These are phyloP conservation scores for Heliangelus exortis DNA, from an alignment of 2,797 vertebrate genomes.

Conservation along the genomic window DNA sequence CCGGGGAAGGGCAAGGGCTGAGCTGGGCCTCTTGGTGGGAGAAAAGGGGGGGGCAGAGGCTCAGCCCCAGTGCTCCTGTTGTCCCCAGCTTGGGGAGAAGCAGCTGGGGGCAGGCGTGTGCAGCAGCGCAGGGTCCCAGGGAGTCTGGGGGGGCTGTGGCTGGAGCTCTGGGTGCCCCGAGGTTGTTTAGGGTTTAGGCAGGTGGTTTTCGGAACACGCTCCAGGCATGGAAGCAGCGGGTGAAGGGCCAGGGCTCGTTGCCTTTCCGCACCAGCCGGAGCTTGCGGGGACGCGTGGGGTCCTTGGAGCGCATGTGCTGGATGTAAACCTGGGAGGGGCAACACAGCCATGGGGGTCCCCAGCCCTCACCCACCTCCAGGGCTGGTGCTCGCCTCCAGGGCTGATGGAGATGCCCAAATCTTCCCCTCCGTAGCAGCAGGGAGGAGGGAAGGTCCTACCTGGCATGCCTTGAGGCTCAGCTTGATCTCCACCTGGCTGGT, in stretches of 20 bases:
- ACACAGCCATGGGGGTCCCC: fast-evolving
- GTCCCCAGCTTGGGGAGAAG: neutral
- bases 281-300: slow-evolving; percentile 84
- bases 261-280: slow-evolving; percentile 96
- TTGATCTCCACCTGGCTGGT: slow-evolving; percentile 99
- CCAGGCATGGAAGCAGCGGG: slow-evolving; percentile 97
- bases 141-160: neutral
- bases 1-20: neutral
- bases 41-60: neutral
- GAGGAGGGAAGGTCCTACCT: slow-evolving; percentile 79
- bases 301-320: slow-evolving; percentile 96
- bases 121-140: neutral
- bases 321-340: slow-evolving; percentile 90
- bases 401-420: neutral
- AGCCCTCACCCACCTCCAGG: fast-evolving
- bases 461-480: slow-evolving; percentile 95
- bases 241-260: slow-evolving; percentile 94
- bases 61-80: neutral
- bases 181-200: slow-evolving; percentile 64
- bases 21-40: neutral
- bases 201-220: slow-evolving; percentile 88
- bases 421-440: too few species aligned
- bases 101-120: neutral
- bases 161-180: too few species aligned
- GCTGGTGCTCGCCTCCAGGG: fast-evolving